phyloP scores from a whole-genome alignment of 2,888 invertebrate genomes.

The Drosophila infuscata region DNA sequence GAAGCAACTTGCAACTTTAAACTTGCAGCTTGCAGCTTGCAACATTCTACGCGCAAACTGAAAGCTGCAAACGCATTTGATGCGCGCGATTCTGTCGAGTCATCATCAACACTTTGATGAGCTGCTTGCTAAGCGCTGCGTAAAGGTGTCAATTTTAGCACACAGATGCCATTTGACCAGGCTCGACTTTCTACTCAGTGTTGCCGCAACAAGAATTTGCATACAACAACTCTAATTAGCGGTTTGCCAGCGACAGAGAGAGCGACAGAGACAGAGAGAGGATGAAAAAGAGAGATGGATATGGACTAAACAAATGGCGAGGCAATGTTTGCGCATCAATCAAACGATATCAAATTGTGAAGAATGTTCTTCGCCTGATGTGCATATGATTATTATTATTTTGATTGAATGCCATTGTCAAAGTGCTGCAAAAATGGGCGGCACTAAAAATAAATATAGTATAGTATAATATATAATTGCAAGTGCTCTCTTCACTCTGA shows the following conservation, averaged over 20 bases:
- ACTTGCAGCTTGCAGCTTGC: slow-evolving; percentile 37
- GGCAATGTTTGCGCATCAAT: slow-evolving; percentile 71
- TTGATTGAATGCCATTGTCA: slow-evolving; percentile 71
- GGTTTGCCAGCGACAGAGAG: slow-evolving; percentile 13
- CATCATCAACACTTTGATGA: slow-evolving; percentile 72
- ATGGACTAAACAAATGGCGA: slow-evolving; percentile 4
- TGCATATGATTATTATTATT: slow-evolving; percentile 22
- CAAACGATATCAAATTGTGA: slow-evolving; percentile 66
- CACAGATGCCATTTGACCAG: slow-evolving; percentile 71
- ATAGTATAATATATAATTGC: slow-evolving; percentile 55
- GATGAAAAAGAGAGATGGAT: neutral
- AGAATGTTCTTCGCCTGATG: slow-evolving; percentile 21
- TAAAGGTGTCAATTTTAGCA: slow-evolving; percentile 81
- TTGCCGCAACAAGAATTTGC: slow-evolving; percentile 30
- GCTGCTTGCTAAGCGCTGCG: slow-evolving; percentile 72
- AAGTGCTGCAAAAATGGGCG: slow-evolving; percentile 30
- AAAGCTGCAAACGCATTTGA: slow-evolving; percentile 18
- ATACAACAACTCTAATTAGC: slow-evolving; percentile 55
- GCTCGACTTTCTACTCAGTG: slow-evolving; percentile 48
- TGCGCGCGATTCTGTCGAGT: slow-evolving; percentile 62
- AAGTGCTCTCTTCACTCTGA: slow-evolving; percentile 56
- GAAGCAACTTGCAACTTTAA: slow-evolving; percentile 25
- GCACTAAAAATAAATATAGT: slow-evolving; percentile 13
- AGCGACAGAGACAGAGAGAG: neutral
- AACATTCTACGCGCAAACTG: slow-evolving; percentile 23